phyloP scores from a whole-genome alignment of 64 coral and sea anemone species.

The Dendrophyllia cribrosa region DNA sequence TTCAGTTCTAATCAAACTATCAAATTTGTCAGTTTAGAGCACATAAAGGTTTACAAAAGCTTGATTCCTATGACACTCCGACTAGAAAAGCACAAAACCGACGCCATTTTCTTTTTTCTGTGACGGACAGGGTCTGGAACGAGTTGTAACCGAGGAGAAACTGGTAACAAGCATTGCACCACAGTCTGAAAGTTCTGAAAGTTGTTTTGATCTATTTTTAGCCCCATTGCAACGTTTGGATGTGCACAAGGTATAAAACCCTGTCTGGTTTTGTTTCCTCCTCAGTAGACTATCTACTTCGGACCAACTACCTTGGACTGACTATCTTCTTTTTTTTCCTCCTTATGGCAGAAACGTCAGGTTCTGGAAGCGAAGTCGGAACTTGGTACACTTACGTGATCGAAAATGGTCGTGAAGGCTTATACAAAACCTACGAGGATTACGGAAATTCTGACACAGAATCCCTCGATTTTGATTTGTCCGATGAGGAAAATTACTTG shows the following conservation, averaged over 20 bases:
- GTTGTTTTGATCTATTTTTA: slow-evolving; percentile 16
- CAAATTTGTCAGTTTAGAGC: not conserved
- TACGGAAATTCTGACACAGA: not conserved
- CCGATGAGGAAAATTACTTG: slow-evolving; percentile 3
- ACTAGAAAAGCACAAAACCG: not conserved
- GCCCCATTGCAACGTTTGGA: not conserved
- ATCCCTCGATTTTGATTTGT: slow-evolving; percentile 21
- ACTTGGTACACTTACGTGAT: too few species aligned
- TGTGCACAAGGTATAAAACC: not conserved
- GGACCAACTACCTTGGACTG: not conserved
- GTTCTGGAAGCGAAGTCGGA: not conserved
- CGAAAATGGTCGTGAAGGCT: not conserved
- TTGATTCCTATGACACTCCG: too few species aligned
- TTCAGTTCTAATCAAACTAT: not conserved
- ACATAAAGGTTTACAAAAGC: not conserved
- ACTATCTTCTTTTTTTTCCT: not conserved
- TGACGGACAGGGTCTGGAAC: not conserved
- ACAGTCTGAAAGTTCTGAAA: not conserved
- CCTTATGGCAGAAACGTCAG: slow-evolving; percentile 5
- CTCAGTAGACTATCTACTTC: not conserved
- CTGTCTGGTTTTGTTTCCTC: not conserved
- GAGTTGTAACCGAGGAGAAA: not conserved
- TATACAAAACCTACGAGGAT: not conserved
- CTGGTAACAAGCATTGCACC: slow-evolving; percentile 16
- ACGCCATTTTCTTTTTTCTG: not conserved